Conservation (phyloP, 2,888 invertebrate genomes). For the Troilus luridus region DNA sequence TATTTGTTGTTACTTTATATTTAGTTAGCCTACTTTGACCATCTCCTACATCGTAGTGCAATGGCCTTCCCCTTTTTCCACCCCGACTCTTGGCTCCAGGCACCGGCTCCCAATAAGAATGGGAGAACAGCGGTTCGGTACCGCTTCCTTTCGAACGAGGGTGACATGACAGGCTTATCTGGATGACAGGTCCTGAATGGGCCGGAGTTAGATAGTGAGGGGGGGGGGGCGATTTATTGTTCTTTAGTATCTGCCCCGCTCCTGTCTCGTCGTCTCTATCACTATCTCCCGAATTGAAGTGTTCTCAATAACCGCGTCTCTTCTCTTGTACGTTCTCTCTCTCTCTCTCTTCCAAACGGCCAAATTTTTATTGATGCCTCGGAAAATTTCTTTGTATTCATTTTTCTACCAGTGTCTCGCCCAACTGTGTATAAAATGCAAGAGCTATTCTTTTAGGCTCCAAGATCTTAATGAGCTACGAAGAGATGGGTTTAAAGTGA, state of each 20-base stretch:
- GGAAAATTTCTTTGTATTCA: neutral
- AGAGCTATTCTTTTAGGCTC: too few relatives aligned
- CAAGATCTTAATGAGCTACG: too few relatives aligned
- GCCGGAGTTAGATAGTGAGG: neutral
- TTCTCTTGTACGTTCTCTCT: neutral
- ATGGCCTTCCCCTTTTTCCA: neutral
- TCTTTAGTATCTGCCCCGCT: neutral
- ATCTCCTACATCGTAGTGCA: neutral
- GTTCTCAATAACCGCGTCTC: neutral
- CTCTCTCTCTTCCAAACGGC: neutral
- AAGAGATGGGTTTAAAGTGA: too few relatives aligned
- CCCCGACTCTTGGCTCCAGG: neutral
- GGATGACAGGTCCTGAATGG: neutral
- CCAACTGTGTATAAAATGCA: too few relatives aligned
- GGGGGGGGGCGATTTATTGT: constrained; percentile 2
- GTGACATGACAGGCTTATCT: constrained; percentile 19
- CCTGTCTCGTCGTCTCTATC: neutral
- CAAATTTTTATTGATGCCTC: constrained; percentile 5
- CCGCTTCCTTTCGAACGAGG: constrained; percentile 6
- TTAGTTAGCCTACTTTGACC: neutral
- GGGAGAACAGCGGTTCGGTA: neutral
- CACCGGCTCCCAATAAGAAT: neutral
- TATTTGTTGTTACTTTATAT: too few relatives aligned
- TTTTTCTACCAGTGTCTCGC: too few relatives aligned
- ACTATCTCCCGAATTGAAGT: constrained; percentile 15